Evolutionary conservation across 23 tunicate species (phyloP).

Genomic region (Trididemnum clinides): DNA sequence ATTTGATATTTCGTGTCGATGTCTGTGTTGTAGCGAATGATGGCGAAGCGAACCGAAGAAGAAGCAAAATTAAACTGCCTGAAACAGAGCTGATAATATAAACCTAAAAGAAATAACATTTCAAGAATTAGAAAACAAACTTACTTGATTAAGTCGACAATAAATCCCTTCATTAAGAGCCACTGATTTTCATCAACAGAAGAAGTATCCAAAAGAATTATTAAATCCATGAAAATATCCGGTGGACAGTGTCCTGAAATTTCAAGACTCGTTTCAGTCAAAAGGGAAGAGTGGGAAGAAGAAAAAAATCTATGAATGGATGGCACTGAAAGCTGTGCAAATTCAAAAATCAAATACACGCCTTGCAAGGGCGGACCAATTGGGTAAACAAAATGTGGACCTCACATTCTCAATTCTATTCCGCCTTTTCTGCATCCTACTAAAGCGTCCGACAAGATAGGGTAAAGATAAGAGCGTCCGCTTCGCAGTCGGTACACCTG

Average conservation of each 20-base stretch:
- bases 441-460: too few species aligned
- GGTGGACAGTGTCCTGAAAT: slow-evolving; percentile 10
- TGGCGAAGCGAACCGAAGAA: neutral
- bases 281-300: neutral
- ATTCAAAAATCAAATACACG: too few species aligned
- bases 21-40: neutral
- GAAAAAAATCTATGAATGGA: neutral
- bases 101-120: neutral
- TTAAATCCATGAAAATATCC: neutral
- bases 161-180: neutral
- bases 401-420: too few species aligned
- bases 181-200: neutral
- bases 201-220: neutral
- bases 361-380: too few species aligned
- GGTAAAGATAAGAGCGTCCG: neutral
- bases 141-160: neutral
- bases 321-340: neutral
- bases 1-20: neutral
- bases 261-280: neutral
- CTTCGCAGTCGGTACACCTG: neutral
- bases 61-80: neutral
- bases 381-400: too few species aligned
- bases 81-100: too few species aligned
- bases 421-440: too few species aligned
- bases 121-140: neutral